These are phyloP conservation scores for Thaumatotibia leucotreta DNA, from an alignment of 1,140 invertebrate genomes.

Conservation along the genomic window DNA sequence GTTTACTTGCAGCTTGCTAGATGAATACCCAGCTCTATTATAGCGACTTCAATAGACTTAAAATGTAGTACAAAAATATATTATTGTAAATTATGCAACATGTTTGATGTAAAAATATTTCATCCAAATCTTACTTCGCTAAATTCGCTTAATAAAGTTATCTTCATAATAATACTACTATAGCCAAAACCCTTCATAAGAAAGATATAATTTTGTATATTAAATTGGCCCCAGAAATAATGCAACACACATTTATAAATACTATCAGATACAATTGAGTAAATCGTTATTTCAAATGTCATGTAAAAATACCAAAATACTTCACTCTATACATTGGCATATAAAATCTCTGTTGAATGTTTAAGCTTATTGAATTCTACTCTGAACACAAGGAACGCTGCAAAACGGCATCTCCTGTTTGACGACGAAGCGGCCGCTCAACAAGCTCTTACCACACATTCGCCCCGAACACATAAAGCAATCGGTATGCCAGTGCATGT, in stretches of 20 bases:
- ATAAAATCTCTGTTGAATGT: not conserved
- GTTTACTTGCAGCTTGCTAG: not conserved
- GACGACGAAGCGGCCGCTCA: constrained; percentile 81
- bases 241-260: not conserved
- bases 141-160: not conserved
- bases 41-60: not conserved
- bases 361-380: constrained; percentile 53
- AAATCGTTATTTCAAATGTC: not conserved
- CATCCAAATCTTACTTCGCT: not conserved
- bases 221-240: constrained; percentile 7
- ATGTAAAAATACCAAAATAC: not conserved
- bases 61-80: constrained; percentile 5
- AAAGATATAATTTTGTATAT: not conserved
- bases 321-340: not conserved
- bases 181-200: not conserved
- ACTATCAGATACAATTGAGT: not conserved
- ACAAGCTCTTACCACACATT: constrained; percentile 83
- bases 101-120: not conserved
- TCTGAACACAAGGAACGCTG: constrained; percentile 78
- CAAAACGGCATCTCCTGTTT: constrained; percentile 84
- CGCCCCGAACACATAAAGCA: constrained; percentile 86
- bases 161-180: not conserved
- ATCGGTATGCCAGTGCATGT: constrained; percentile 87
- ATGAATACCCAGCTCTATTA: not conserved
- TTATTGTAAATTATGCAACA: constrained; percentile 4